Evolutionary conservation across 2,888 invertebrate genomes (phyloP).

Genomic region (Reticulitermes lucifugus): DNA sequence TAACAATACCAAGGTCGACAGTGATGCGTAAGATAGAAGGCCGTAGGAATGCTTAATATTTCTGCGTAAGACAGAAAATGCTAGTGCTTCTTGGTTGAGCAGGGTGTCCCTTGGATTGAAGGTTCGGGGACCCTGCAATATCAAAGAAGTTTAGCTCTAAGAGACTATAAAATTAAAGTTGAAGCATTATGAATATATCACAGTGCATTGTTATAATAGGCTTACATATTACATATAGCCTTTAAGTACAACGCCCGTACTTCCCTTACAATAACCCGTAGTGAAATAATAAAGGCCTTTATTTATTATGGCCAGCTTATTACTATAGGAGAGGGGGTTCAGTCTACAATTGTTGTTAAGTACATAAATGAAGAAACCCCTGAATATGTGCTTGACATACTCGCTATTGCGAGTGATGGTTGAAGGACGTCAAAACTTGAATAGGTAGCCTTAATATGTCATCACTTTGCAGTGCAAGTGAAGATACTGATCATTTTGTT

Average conservation of each 20-base stretch:
- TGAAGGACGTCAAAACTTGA: too few species aligned
- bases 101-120: not conserved
- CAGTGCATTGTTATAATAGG: not conserved
- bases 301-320: too few species aligned
- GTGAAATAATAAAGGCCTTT: too few species aligned
- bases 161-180: not conserved
- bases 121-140: not conserved
- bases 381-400: too few species aligned
- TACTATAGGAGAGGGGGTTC: not conserved
- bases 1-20: not conserved
- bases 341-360: not conserved
- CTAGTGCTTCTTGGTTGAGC: too few species aligned
- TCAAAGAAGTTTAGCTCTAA: not conserved
- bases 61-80: too few species aligned
- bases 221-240: not conserved
- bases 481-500: too few species aligned
- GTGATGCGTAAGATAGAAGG: too few species aligned
- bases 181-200: not conserved
- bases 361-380: not conserved
- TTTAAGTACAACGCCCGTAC: too few species aligned
- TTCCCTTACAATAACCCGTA: not conserved
- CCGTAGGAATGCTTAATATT: not conserved
- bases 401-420: too few species aligned
- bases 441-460: too few species aligned
- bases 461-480: too few species aligned